A percentile compares a stretch with the other conserved stretches of the same genome.
Evolutionary conservation across 2,797 vertebrate species (phyloP).

Genomic region (Apogon talboti): DNA sequence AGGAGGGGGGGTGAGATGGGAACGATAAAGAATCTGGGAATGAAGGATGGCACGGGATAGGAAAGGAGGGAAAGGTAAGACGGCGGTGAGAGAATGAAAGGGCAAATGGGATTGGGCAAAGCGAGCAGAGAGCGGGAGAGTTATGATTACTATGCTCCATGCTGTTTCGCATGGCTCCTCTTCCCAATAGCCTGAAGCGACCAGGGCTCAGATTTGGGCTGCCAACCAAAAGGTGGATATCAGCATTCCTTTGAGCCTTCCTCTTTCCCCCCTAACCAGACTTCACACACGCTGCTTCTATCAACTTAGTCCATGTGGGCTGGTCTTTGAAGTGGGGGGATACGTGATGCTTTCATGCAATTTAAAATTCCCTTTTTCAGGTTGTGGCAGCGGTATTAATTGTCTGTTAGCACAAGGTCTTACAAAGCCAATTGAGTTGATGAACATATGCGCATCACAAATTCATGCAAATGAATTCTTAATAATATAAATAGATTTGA

Average conservation of each 20-base stretch:
- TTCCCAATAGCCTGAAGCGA: conserved; percentile 65
- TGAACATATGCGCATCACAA: conserved; percentile 18
- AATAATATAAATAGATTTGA: neutral
- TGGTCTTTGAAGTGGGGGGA: conserved; percentile 63
- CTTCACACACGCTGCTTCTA: conserved; percentile 63
- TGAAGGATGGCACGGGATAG: conserved; percentile 5
- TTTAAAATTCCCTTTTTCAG: conserved; percentile 38
- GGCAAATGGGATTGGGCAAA: conserved; percentile 38
- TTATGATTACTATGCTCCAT: conserved; percentile 69
- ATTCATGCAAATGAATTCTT: neutral
- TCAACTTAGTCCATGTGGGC: conserved; percentile 47
- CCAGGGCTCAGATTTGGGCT: conserved; percentile 60
- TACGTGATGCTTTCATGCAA: conserved; percentile 42
- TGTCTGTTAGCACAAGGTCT: conserved; percentile 28
- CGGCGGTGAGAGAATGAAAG: conserved; percentile 24
- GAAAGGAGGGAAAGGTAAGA: conserved; percentile 6
- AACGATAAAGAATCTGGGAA: conserved; percentile 15
- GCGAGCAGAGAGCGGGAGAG: conserved; percentile 25
- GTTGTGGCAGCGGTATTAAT: conserved; percentile 45
- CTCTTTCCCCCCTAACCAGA: conserved; percentile 48
- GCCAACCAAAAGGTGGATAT: conserved; percentile 72
- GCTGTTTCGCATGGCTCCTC: conserved; percentile 65
- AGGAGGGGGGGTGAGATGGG: neutral
- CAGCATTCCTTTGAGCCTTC: conserved; percentile 71
- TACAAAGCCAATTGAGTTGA: conserved; percentile 12